These are phyloP conservation scores for Myotis davidii DNA, from an alignment of 2,113 vertebrate genomes.

Conservation along the genomic window DNA sequence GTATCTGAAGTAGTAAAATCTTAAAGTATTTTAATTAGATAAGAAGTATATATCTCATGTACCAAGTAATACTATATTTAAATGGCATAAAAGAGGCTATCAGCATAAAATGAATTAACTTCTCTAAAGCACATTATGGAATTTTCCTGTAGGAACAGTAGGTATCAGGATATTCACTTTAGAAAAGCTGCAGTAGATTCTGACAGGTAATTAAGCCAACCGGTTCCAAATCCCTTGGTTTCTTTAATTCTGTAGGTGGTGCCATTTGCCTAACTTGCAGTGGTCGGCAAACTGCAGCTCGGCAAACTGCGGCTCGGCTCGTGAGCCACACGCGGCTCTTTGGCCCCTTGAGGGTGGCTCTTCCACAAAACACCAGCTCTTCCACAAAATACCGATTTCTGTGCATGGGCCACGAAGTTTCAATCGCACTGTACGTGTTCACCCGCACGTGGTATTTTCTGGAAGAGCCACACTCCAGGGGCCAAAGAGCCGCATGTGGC, in stretches of 20 bases:
- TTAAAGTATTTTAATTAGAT: constrained; percentile 4
- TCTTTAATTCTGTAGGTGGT: constrained; percentile 12
- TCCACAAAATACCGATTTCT: no score
- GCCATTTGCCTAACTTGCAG: background rate
- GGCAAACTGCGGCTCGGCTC: no score
- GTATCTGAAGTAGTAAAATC: background rate
- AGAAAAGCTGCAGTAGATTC: constrained; percentile 8
- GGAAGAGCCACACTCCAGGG: no score
- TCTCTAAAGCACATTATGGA: constrained; percentile 33
- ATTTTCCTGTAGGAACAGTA: background rate
- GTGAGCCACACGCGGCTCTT: no score
- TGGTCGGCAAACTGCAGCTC: no score
- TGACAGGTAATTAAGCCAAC: constrained; percentile 41
- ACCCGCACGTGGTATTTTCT: no score
- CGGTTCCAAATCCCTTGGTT: background rate
- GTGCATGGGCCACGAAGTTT: no score
- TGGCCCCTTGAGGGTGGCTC: no score
- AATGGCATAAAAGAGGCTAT: constrained; percentile 6
- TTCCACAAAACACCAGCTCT: no score
- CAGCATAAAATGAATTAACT: constrained; percentile 1
- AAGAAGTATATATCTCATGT: background rate
- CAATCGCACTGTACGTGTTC: no score
- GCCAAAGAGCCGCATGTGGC: no score
- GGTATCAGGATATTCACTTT: constrained; percentile 51
- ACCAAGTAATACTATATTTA: background rate